Percentiles rank a stretch among this genome's conserved stretches.
Evolutionary conservation across 2,888 invertebrate genomes (phyloP).

Genomic region (Elmis aenea): DNA sequence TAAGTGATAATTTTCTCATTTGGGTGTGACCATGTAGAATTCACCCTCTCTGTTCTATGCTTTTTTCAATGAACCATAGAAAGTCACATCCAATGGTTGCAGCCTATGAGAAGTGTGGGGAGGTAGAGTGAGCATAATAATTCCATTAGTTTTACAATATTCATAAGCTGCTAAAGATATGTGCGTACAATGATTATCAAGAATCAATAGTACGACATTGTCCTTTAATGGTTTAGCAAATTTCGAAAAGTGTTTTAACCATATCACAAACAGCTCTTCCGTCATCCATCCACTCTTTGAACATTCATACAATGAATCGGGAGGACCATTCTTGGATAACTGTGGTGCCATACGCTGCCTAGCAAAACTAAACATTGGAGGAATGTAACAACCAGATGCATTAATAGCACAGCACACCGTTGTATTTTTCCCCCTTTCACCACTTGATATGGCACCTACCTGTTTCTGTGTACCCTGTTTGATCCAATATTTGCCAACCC

Average conservation of each 20-base stretch:
- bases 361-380: constrained; percentile 20
- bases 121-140: constrained; percentile 8
- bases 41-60: constrained; percentile 30
- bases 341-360: constrained; percentile 9
- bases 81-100: constrained; percentile 28
- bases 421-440: constrained; percentile 17
- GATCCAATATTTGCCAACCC: no score
- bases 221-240: neutral
- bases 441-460: constrained; percentile 18
- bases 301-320: constrained; percentile 15
- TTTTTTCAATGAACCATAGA: constrained; percentile 31
- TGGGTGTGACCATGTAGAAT: constrained; percentile 22
- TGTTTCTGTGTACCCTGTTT: no score
- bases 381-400: constrained; percentile 18
- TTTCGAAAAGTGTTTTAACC: constrained; percentile 15
- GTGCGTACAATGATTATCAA: constrained; percentile 2
- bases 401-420: constrained; percentile 17
- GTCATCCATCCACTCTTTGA: constrained; percentile 21
- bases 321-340: constrained; percentile 14
- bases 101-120: constrained; percentile 30
- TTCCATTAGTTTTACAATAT: constrained; percentile 9
- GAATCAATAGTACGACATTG: constrained; percentile 1
- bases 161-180: constrained; percentile 3
- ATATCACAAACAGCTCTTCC: constrained; percentile 19
- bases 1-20: constrained; percentile 24